Evolutionary conservation across 2,888 invertebrate genomes (phyloP).

Genomic region (Microctonus aethiopoides): DNA sequence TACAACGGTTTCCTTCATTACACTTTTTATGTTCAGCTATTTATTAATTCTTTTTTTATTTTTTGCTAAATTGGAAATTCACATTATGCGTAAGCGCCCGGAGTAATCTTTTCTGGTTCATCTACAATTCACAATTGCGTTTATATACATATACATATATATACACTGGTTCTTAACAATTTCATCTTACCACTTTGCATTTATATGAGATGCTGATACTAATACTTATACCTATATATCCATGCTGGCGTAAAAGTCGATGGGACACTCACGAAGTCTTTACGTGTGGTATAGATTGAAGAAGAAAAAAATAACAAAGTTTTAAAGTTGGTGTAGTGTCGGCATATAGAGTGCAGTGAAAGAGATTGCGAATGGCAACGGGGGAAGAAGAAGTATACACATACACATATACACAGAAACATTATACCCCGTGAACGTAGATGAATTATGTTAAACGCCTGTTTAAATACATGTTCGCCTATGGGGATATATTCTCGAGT

Average conservation of each 20-base stretch:
- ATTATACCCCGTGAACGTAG: conserved; percentile 50
- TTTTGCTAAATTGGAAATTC: too few relatives aligned
- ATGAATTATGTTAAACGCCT: conserved; percentile 66
- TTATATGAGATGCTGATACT: conserved; percentile 30
- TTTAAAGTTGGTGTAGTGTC: conserved; percentile 24
- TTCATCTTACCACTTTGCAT: conserved; percentile 31
- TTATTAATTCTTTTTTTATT: too few relatives aligned
- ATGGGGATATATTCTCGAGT: conserved; percentile 57
- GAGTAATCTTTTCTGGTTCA: conserved; percentile 1
- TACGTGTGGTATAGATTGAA: neutral
- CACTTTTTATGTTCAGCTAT: too few relatives aligned
- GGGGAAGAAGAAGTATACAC: conserved; percentile 19
- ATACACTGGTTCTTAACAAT: conserved; percentile 28
- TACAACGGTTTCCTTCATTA: too few relatives aligned
- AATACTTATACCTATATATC: too few relatives aligned
- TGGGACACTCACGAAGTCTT: conserved; percentile 3
- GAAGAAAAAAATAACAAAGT: conserved; percentile 10
- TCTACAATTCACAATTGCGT: conserved; percentile 12
- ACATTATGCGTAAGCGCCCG: neutral
- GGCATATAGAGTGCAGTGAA: conserved; percentile 21
- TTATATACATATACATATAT: too few relatives aligned
- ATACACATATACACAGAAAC: conserved; percentile 30
- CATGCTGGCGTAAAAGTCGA: conserved; percentile 8
- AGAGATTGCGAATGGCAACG: conserved; percentile 16
- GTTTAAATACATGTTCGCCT: conserved; percentile 64